phyloP scores from a whole-genome alignment of 2,113 vertebrate species.

The Haliaeetus leucogaster region DNA sequence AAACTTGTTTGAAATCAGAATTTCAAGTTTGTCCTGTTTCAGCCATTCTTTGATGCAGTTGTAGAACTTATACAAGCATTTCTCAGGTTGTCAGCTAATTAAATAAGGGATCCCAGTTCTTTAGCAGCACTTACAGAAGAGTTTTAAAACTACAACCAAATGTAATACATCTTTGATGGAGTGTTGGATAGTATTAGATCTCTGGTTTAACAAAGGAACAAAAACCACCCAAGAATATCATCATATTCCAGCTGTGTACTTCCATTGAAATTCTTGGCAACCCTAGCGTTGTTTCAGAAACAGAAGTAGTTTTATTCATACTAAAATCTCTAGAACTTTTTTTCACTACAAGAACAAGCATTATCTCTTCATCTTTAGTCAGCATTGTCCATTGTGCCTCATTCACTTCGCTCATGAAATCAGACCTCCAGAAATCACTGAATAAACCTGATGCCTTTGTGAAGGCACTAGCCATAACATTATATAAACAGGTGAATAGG shows the following conservation, averaged over 20 bases:
- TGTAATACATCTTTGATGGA: background rate
- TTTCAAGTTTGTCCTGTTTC: background rate
- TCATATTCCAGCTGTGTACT: background rate
- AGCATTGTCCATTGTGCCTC: background rate
- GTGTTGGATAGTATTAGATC: background rate
- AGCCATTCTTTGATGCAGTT: background rate
- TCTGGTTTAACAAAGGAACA: background rate
- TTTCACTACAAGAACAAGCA: background rate
- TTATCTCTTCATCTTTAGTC: background rate
- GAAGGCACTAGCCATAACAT: background rate
- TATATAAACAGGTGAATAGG: background rate
- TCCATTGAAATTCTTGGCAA: background rate
- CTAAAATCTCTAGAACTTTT: background rate
- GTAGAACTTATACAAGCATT: background rate
- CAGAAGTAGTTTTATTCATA: background rate
- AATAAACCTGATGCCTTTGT: background rate
- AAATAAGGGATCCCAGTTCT: background rate
- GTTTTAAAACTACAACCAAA: background rate
- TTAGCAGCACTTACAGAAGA: background rate
- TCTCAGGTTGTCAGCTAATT: background rate
- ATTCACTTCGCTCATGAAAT: background rate
- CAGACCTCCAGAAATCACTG: background rate
- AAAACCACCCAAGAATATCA: background rate
- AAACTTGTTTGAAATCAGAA: background rate
- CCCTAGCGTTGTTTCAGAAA: background rate